Conservation (phyloP, 2,888 invertebrate species). For the Lypha dubia region DNA sequence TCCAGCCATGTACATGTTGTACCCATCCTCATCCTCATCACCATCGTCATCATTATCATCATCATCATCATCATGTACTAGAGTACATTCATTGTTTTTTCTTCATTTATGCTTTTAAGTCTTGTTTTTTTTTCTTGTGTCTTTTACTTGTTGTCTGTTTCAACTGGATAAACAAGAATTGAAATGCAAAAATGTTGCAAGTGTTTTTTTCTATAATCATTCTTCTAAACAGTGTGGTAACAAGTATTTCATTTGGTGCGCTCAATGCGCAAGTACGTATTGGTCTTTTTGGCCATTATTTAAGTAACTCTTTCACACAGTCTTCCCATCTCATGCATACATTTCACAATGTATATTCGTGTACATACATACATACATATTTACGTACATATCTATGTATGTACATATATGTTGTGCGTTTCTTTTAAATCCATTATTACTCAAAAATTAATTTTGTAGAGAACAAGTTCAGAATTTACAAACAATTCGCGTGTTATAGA, state of each 20-base stretch:
- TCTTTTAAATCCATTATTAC: neutral
- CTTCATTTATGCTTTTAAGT: constrained; percentile 2
- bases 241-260: constrained; percentile 38
- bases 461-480: neutral
- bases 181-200: constrained; percentile 67
- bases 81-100: constrained; percentile 1
- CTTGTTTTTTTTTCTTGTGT: constrained; percentile 4
- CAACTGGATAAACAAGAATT: constrained; percentile 70
- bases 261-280: constrained; percentile 45
- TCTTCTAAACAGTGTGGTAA: constrained; percentile 39
- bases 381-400: too few species aligned
- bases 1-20: constrained; percentile 30
- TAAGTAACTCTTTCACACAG: constrained; percentile 38
- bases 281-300: constrained; percentile 43
- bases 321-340: constrained; percentile 9
- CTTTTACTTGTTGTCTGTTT: constrained; percentile 7
- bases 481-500: too few species aligned
- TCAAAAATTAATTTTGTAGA: neutral
- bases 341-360: too few species aligned
- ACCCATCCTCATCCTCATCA: constrained; percentile 42
- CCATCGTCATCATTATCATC: too few species aligned
- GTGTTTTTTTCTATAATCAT: constrained; percentile 40
- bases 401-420: neutral
- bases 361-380: neutral
- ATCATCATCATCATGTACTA: constrained; percentile 27